Evolutionary conservation across 2,113 vertebrate genomes (phyloP).

Genomic region (Rhombomys opimus): DNA sequence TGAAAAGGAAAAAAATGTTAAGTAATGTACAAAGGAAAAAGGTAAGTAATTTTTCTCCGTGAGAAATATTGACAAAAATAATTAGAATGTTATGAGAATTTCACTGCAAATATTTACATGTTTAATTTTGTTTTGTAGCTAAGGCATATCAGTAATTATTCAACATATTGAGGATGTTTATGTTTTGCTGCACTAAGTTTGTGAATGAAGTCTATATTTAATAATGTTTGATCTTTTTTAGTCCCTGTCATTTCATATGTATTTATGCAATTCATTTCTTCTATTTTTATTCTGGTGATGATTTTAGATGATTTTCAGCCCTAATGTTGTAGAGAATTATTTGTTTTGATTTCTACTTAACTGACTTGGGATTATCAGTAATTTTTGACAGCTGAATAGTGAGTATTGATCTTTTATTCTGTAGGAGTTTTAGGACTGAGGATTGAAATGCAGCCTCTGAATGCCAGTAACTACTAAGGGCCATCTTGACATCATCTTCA

Average conservation of each 20-base stretch:
- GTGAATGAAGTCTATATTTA: background rate
- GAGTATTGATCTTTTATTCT: conserved; percentile 4
- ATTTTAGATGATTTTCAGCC: conserved; percentile 54
- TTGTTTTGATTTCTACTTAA: conserved; percentile 69
- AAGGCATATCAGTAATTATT: background rate
- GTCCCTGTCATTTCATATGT: conserved; percentile 43
- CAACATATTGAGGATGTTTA: background rate
- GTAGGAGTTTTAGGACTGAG: conserved; percentile 10
- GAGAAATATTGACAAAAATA: conserved; percentile 47
- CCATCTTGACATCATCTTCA: background rate
- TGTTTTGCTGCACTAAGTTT: background rate
- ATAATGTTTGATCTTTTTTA: conserved; percentile 22
- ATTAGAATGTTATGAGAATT: background rate
- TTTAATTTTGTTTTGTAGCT: conserved; percentile 35
- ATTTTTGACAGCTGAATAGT: conserved; percentile 61
- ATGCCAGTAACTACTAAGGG: background rate
- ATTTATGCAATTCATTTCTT: conserved; percentile 38
- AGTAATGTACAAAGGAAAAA: background rate
- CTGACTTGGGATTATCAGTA: background rate
- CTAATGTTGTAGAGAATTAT: background rate
- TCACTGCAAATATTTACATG: conserved; percentile 39
- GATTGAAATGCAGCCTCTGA: background rate
- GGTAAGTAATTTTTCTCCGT: background rate
- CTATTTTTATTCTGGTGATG: conserved; percentile 15
- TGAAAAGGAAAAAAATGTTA: background rate